Evolutionary conservation across 2,113 vertebrate species (phyloP).

Genomic region (Uria aalge): DNA sequence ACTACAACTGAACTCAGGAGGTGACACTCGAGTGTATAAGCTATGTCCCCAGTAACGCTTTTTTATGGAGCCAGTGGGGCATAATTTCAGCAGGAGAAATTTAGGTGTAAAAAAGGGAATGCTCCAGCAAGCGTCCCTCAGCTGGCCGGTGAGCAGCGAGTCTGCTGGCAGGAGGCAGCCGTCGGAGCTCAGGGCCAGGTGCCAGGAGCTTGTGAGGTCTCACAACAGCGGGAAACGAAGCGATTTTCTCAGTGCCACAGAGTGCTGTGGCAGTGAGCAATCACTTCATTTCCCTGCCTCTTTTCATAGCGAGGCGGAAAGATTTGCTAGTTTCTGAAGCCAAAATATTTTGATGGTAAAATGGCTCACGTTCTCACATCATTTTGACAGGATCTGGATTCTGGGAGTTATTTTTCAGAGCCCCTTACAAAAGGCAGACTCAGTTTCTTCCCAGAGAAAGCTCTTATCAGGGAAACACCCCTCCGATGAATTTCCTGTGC

Average conservation of each 20-base stretch:
- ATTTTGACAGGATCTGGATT: slow-evolving; percentile 42
- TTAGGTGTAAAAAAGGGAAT: not conserved
- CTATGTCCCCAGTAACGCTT: fast-evolving
- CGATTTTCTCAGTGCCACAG: not conserved
- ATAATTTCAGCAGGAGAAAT: not conserved
- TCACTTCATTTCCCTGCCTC: not conserved
- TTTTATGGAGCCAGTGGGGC: not conserved
- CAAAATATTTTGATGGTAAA: slow-evolving; percentile 51
- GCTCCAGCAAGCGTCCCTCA: not conserved
- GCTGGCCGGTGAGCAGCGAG: not conserved
- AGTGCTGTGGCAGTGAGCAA: not conserved
- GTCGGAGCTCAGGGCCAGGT: fast-evolving
- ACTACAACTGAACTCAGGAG: not conserved
- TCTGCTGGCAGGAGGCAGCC: not conserved
- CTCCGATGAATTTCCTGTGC: slow-evolving; percentile 8
- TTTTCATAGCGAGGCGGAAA: not conserved
- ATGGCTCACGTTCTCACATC: slow-evolving; percentile 22
- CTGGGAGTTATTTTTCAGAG: slow-evolving; percentile 14
- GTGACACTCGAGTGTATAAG: not conserved
- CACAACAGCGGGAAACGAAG: not conserved
- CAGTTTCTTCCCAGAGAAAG: slow-evolving; percentile 46
- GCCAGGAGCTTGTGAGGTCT: slow-evolving; percentile 36
- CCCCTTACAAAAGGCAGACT: slow-evolving; percentile 22
- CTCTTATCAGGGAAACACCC: slow-evolving; percentile 34
- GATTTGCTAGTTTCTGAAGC: not conserved